Conservation (phyloP, 2,113 vertebrate genomes). For the Zosterops hypoxanthus region DNA sequence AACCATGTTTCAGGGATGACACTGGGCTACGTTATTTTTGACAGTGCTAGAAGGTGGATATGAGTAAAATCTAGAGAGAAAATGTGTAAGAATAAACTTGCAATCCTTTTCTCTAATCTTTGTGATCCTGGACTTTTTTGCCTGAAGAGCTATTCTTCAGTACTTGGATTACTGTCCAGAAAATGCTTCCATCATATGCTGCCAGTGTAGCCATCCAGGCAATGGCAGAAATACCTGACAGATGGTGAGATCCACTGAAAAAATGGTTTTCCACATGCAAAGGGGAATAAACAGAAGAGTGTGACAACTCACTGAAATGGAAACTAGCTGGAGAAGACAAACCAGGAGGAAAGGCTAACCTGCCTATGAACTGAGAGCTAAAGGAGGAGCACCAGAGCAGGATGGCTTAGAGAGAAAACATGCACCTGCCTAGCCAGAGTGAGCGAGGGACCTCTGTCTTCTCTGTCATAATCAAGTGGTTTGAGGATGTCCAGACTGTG, state of each 20-base stretch:
- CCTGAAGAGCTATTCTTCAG: background rate
- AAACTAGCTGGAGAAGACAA: background rate
- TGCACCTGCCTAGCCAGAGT: fast-evolving
- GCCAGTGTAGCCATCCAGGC: background rate
- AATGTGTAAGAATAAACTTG: background rate
- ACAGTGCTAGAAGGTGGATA: background rate
- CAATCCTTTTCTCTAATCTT: background rate
- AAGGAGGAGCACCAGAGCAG: background rate
- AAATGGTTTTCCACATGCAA: background rate
- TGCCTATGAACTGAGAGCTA: background rate
- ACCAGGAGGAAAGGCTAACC: background rate
- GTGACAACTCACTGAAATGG: background rate
- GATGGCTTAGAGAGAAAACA: background rate
- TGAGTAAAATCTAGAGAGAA: background rate
- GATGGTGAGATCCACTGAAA: background rate
- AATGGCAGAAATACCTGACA: background rate
- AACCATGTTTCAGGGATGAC: background rate
- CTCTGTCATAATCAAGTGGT: fast-evolving
- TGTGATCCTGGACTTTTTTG: background rate
- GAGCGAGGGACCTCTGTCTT: background rate
- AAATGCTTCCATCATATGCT: background rate
- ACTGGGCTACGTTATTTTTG: background rate
- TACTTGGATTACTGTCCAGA: background rate
- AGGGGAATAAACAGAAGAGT: background rate
- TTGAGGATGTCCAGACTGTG: background rate